phyloP scores from a whole-genome alignment of 92 coral and sea anemone species.

The Parazoanthus swiftii region DNA sequence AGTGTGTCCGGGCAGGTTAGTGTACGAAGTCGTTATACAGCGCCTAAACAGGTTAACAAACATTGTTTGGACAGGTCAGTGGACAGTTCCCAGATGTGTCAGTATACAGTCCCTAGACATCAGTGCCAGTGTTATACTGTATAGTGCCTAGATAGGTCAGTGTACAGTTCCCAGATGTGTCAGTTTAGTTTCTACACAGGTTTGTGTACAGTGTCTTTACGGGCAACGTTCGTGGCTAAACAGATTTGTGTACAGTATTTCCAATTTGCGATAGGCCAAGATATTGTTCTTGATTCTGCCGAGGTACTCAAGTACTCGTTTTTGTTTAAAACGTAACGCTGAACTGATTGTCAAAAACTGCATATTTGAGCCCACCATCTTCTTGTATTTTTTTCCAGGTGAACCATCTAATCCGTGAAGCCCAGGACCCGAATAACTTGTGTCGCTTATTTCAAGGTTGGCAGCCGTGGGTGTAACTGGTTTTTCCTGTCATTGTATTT shows the following conservation, averaged over 20 bases:
- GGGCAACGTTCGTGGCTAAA: not conserved
- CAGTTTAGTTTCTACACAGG: not conserved
- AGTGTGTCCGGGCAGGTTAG: conserved; percentile 84
- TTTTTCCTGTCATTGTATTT: not conserved
- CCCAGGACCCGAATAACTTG: conserved; percentile 87
- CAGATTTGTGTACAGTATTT: not conserved
- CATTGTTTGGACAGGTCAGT: not conserved
- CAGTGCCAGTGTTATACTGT: not conserved
- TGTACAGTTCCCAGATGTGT: not conserved
- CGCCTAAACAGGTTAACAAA: not conserved
- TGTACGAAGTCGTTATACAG: not conserved
- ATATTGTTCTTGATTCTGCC: not conserved
- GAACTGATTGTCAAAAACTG: not conserved
- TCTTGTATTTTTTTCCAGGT: conserved; percentile 37
- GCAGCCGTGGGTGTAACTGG: conserved; percentile 93
- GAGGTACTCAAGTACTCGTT: not conserved
- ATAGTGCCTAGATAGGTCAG: not conserved
- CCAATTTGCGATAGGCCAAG: not conserved
- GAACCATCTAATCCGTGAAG: conserved; percentile 91
- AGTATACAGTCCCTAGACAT: not conserved
- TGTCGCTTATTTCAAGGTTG: conserved; percentile 89
- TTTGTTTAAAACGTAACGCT: not conserved
- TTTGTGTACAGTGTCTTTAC: not conserved
- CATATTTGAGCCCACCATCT: not conserved
- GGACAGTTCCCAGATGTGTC: not conserved